Base-by-base conservation (phyloP, 2,797 vertebrate genomes). In the Setipinna tenuifilis region DNA sequence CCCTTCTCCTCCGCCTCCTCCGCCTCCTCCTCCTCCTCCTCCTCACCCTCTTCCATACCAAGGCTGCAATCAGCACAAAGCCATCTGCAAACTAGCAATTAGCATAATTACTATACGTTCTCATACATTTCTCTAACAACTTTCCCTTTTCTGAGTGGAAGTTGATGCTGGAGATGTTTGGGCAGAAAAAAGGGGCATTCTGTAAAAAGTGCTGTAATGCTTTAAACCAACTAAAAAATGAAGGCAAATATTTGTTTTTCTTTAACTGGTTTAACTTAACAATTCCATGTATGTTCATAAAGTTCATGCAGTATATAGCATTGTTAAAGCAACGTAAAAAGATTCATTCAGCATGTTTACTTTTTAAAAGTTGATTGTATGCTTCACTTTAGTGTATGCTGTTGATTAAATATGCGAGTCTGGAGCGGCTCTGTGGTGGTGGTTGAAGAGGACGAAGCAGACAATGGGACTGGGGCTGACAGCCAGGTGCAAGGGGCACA, bases 51-150 rank as follows among this genome's bases (percentile, higher is more conserved):
- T 91, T 91, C 92, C 92, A 93, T 94, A 93, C 93, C 93, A 92
- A 93, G 93, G 92, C 92, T 89, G 94, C 94, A 96, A 96, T 96
- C 95, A 96, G 93, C 93, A 94, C 94, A 89, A 92, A 93, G 92
- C 95, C 95, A 96, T 95, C 95, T 95, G 95, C 93, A 95, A 93
- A 88, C 86, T 89, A 90, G 91, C 91, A 94, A 96, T 96, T 95
- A 95, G 88, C 94, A 96, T 95, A 95, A 96, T 95, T 95, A 93
- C 92, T 95, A 93, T 94, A 95, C 92, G 93, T 95, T 95, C 94
- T 93, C 93, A 94, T 91, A 91, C 93, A 92, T 93, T 94, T 94
- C 90, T 92, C 90, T 92, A 93, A 89, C 92, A 91, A 78, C 31
- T 78, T 75, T 92, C 87, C 92, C 90, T 91, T 93, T 87, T 88